These are phyloP conservation scores for Temnopleurus reevesii DNA, from an alignment of 53 echinoderm and acorn worm genomes.

Conservation along the genomic window DNA sequence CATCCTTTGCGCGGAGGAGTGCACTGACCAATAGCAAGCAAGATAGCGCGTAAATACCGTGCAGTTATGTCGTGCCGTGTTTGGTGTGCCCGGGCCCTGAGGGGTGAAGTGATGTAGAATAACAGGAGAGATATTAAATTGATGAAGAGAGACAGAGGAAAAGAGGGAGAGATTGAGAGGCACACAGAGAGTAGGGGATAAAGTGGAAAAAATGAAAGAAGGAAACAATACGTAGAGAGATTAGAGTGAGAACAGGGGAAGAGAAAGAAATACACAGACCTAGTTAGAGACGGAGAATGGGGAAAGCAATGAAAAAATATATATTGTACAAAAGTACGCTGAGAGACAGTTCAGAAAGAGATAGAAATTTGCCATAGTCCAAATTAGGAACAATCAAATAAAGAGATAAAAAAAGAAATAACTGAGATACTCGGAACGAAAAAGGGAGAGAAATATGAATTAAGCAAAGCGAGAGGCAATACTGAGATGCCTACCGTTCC, in stretches of 20 bases:
- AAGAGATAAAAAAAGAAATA: not conserved
- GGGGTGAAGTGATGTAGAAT: no score
- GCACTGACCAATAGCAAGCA: no score
- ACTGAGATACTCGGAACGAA: not conserved
- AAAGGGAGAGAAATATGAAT: not conserved
- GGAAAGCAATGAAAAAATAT: not conserved
- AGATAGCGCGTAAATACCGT: no score
- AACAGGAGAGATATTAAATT: not conserved
- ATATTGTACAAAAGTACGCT: not conserved
- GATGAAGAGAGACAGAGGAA: not conserved
- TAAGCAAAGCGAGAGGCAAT: not conserved
- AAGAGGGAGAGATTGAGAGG: not conserved
- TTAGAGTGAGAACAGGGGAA: not conserved
- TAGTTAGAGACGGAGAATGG: not conserved
- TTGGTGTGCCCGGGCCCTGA: no score
- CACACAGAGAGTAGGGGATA: not conserved
- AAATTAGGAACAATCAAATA: not conserved
- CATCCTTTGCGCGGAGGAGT: no score
- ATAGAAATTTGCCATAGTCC: not conserved
- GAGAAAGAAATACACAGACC: not conserved
- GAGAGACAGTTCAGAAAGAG: not conserved
- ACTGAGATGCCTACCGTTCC: not conserved
- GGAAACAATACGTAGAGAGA: not conserved
- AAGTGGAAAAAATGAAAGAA: not conserved
- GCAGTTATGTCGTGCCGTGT: no score